phyloP scores from a whole-genome alignment of 2,113 vertebrate genomes.

The Miniopterus natalensis region DNA sequence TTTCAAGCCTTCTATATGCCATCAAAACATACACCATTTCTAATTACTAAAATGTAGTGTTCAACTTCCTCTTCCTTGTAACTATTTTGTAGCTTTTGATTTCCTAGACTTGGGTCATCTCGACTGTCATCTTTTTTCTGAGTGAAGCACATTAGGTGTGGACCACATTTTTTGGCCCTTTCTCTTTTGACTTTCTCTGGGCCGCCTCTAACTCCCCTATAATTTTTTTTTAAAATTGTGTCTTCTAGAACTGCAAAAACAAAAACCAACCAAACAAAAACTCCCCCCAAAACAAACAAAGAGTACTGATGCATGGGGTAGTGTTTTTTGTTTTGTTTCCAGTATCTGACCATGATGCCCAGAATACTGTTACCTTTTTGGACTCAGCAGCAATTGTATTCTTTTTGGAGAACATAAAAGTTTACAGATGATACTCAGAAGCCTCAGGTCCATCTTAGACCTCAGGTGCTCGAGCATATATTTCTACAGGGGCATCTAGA shows the following conservation, averaged over 20 bases:
- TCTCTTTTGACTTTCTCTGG: neutral
- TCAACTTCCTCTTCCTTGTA: neutral
- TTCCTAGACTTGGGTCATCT: neutral
- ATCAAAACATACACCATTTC: neutral
- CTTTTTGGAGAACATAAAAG: neutral
- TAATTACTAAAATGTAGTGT: neutral
- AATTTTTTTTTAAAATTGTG: constrained; percentile 25
- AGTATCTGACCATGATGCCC: neutral
- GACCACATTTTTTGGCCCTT: neutral
- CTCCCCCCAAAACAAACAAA: too few species aligned
- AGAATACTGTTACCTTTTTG: neutral
- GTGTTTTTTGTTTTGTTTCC: neutral
- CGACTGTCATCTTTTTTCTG: neutral
- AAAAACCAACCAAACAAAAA: too few species aligned
- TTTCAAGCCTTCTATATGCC: neutral
- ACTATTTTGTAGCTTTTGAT: neutral
- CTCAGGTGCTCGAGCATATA: neutral
- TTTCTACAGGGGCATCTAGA: neutral
- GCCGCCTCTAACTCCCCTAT: neutral
- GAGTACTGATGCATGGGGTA: neutral
- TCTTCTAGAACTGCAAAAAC: neutral
- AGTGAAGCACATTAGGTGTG: neutral
- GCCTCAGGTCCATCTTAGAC: neutral
- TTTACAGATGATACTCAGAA: neutral
- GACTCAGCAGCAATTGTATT: neutral